These are phyloP conservation scores for Thymelicus sylvestris DNA, from an alignment of 2,888 invertebrate species.

Conservation along the genomic window DNA sequence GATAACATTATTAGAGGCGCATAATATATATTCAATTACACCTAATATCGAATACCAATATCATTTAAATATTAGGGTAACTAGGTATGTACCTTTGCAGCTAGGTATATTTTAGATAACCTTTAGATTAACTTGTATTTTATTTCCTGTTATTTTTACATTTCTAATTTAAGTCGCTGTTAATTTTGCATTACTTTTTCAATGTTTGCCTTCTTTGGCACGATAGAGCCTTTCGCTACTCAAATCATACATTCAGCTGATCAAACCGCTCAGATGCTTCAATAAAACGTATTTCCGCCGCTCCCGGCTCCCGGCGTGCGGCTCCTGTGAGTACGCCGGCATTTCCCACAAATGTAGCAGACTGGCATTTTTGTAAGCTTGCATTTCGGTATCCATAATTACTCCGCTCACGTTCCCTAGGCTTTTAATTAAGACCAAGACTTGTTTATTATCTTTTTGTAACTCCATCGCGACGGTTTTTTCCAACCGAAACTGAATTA, in stretches of 20 bases:
- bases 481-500: slow-evolving; percentile 45
- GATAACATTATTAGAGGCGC: too few species aligned
- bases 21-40: too few species aligned
- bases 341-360: slow-evolving; percentile 30
- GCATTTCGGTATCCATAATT: slow-evolving; percentile 59
- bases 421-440: slow-evolving; percentile 67
- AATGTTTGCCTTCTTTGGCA: background rate
- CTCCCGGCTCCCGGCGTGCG: slow-evolving; percentile 1
- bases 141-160: too few species aligned
- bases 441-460: slow-evolving; percentile 66
- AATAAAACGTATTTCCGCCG: background rate
- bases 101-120: too few species aligned
- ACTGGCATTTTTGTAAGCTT: slow-evolving; percentile 41
- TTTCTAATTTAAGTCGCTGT: too few species aligned
- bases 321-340: slow-evolving; percentile 9
- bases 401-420: slow-evolving; percentile 62
- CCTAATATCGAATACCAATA: too few species aligned
- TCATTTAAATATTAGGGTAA: too few species aligned
- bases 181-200: too few species aligned
- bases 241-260: background rate
- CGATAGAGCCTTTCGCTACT: background rate
- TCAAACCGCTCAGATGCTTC: background rate
- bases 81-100: too few species aligned
- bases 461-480: slow-evolving; percentile 41
- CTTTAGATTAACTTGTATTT: too few species aligned